Percentiles rank a stretch among this genome's conserved stretches.
Conservation (phyloP, 2,113 vertebrate genomes). For the Smithornis capensis region DNA sequence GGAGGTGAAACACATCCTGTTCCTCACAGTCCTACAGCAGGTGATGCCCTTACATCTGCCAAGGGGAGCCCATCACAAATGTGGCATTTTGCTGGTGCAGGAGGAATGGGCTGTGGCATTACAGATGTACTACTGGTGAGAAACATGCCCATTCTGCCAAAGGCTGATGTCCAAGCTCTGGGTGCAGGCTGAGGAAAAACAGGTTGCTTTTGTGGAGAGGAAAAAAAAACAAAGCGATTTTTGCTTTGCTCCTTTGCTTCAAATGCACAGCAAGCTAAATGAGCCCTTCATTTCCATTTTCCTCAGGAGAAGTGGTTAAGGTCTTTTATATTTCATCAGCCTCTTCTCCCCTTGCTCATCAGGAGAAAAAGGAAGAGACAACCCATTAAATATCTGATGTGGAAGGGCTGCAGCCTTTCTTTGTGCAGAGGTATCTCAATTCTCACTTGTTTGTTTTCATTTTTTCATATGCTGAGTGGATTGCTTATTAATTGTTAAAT, state of each 20-base stretch:
- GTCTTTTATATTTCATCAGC: not conserved
- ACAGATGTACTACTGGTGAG: not conserved
- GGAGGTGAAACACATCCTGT: not conserved
- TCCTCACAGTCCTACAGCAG: not conserved
- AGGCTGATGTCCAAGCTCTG: not conserved
- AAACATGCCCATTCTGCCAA: not conserved
- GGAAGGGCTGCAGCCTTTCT: not conserved
- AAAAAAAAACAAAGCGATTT: not conserved
- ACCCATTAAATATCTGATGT: not conserved
- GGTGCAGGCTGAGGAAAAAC: not conserved
- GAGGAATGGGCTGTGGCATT: accelerated
- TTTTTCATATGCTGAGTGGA: not conserved
- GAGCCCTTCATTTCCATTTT: not conserved
- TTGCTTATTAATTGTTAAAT: slow-evolving; percentile 38
- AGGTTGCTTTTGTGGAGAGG: not conserved
- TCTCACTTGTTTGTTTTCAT: not conserved
- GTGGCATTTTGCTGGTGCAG: not conserved
- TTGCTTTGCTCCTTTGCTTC: not conserved
- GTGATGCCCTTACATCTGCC: not conserved
- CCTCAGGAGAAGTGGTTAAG: not conserved
- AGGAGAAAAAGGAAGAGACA: not conserved
- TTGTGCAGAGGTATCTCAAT: not conserved
- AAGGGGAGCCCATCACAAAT: not conserved
- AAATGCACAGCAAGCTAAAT: not conserved
- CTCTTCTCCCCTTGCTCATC: not conserved